Percentiles rank a stretch among this genome's conserved stretches.
These are phyloP conservation scores for Spea hammondii DNA, from an alignment of 2,797 vertebrate species.

Conservation along the genomic window DNA sequence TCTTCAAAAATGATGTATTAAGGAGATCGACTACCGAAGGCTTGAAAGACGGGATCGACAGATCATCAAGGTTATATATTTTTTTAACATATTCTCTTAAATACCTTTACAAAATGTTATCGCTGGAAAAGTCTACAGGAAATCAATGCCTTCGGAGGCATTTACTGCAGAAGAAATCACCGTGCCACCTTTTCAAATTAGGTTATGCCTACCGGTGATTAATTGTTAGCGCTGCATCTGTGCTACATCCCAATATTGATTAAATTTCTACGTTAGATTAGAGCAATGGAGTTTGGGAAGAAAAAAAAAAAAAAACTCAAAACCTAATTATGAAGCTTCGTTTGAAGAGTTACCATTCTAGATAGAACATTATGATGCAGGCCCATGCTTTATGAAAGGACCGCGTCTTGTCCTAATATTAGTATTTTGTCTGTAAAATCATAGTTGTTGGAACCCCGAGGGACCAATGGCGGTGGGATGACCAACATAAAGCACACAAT, in stretches of 20 bases:
- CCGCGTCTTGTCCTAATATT: too few relatives aligned
- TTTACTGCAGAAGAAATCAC: conserved; percentile 31
- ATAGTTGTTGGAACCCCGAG: too few relatives aligned
- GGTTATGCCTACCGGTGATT: conserved; percentile 4
- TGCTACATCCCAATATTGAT: conserved; percentile 20
- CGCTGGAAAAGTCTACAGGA: conserved; percentile 19
- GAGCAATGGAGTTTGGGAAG: too few relatives aligned
- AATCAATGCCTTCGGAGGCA: conserved; percentile 23
- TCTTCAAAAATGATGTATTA: too few relatives aligned
- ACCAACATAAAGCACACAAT: too few relatives aligned
- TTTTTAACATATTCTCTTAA: conserved; percentile 23
- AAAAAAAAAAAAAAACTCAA: too few relatives aligned
- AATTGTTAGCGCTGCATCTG: conserved; percentile 1
- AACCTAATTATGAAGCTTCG: too few relatives aligned
- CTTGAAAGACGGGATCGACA: conserved; percentile 29
- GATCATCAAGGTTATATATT: conserved; percentile 9
- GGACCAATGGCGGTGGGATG: too few relatives aligned
- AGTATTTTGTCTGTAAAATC: too few relatives aligned
- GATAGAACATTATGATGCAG: too few relatives aligned
- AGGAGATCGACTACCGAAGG: neutral
- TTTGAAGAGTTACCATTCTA: too few relatives aligned
- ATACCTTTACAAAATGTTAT: conserved; percentile 26
- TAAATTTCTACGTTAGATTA: neutral
- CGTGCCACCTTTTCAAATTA: conserved; percentile 18
- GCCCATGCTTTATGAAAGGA: too few relatives aligned